Evolutionary conservation across 1,140 invertebrate genomes (phyloP).

Genomic region (Goniozus legneri): DNA sequence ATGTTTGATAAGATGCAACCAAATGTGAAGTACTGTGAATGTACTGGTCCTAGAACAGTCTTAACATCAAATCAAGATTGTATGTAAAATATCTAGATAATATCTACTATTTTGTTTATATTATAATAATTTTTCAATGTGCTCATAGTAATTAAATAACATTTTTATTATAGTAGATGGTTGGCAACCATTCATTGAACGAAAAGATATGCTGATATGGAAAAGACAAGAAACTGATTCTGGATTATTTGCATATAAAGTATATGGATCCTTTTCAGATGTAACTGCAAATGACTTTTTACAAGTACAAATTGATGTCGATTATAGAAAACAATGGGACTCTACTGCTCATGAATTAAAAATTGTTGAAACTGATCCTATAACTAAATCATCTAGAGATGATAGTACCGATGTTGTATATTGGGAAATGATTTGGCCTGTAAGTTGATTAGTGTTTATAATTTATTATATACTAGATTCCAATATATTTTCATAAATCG

Average conservation of each 20-base stretch:
- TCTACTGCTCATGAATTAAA: conserved; percentile 68
- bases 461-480: too few relatives aligned
- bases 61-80: conserved; percentile 18
- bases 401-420: conserved; percentile 73
- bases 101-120: not conserved
- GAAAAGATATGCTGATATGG: conserved; percentile 79
- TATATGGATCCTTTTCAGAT: conserved; percentile 77
- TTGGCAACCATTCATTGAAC: conserved; percentile 78
- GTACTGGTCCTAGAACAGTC: conserved; percentile 20
- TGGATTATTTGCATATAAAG: conserved; percentile 77
- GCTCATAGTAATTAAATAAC: not conserved
- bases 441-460: conserved; percentile 50
- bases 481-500: not conserved
- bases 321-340: conserved; percentile 79
- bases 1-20: conserved; percentile 57
- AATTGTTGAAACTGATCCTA: conserved; percentile 65
- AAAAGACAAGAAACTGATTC: conserved; percentile 64
- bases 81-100: conserved; percentile 15
- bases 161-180: conserved; percentile 39
- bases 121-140: not conserved
- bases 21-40: conserved; percentile 58
- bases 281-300: conserved; percentile 76
- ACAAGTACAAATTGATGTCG: conserved; percentile 74
- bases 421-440: conserved; percentile 86
- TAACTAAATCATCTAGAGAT: conserved; percentile 28